Conservation (phyloP, 2,797 vertebrate species). For the Enteromius viviparus region DNA sequence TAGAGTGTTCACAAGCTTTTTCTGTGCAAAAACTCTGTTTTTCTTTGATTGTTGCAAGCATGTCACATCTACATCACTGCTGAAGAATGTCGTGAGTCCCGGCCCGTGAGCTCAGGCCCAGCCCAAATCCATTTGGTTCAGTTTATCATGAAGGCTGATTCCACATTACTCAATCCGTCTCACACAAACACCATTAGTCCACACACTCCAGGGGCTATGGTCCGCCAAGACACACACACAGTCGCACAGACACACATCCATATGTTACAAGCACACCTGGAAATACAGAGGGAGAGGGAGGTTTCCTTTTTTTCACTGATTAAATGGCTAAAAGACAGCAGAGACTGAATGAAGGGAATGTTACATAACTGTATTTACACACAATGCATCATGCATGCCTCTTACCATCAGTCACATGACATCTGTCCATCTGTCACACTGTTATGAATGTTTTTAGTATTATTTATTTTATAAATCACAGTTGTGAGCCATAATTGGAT, state of each 20-base stretch:
- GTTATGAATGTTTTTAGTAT: background rate
- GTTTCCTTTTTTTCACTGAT: slow-evolving; percentile 22
- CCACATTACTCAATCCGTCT: slow-evolving; percentile 40
- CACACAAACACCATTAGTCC: slow-evolving; percentile 28
- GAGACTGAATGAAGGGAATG: background rate
- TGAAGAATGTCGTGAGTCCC: slow-evolving; percentile 7
- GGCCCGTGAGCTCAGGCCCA: slow-evolving; percentile 43
- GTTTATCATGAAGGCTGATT: slow-evolving; percentile 59
- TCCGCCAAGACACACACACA: slow-evolving; percentile 7
- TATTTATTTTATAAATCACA: background rate
- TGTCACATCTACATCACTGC: slow-evolving; percentile 33
- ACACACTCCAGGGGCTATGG: slow-evolving; percentile 10
- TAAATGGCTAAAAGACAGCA: slow-evolving; percentile 3
- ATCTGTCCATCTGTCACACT: background rate
- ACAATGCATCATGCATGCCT: background rate
- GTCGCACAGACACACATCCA: background rate
- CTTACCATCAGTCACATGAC: background rate
- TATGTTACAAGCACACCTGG: slow-evolving; percentile 15
- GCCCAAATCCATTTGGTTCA: slow-evolving; percentile 71
- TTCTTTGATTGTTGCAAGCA: slow-evolving; percentile 19
- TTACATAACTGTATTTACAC: slow-evolving; percentile 3
- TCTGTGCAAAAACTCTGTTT: slow-evolving; percentile 5
- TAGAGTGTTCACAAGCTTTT: slow-evolving; percentile 20
- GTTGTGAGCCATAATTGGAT: background rate
- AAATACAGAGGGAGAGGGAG: background rate